Evolutionary conservation across 1,140 invertebrate species (phyloP), one percentile per base, ranked within the genome.

Genomic region (Drosophila seguyi): DNA sequence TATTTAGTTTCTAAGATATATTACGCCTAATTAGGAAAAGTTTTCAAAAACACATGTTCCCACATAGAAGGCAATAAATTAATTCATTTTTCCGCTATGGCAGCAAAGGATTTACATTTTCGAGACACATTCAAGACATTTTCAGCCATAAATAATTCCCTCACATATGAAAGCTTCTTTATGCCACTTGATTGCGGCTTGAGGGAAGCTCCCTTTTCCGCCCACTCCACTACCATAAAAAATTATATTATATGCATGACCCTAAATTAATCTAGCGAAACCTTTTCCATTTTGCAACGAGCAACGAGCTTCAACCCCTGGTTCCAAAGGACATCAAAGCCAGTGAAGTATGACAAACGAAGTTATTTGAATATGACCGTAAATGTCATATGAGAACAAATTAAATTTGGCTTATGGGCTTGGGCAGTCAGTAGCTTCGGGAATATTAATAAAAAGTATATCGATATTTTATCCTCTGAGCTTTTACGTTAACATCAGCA

Each of bases 231-330:
- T 25, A 57, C 38, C 48, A 65, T 90, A 90, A 90, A 90, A 91
- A 91, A 91, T 91, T 65, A 88, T 81, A 73, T 87, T 88, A 87
- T 91, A 91, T 91, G 88, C 88, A 84, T 91, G 88, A 91, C 88
- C 88, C 83, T 71, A 91, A 91, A 91, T 91, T 91, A 91, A 91
- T 91, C 88, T 91, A 91, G 80, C 88, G 88, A 91, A 91, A 91
- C 88, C 87, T 84, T 79, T 75, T 52, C 67, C 65, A 45, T 59
- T 75, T 56, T 52, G 44, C 67, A 61, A 62, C 75, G 39, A 71
- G 11, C 36, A 52, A 62, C 63, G 25, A 71, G 27, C 41, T 72
- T 68, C 59, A 68, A 59, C 66, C 72, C 58, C 65, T 39, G 44
- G 39, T 18, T 34, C 50, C 44, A 22, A 47, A 59, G 72, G 53